Conservation (phyloP, 2,888 invertebrate genomes). For the Sarcophaga variegata region DNA sequence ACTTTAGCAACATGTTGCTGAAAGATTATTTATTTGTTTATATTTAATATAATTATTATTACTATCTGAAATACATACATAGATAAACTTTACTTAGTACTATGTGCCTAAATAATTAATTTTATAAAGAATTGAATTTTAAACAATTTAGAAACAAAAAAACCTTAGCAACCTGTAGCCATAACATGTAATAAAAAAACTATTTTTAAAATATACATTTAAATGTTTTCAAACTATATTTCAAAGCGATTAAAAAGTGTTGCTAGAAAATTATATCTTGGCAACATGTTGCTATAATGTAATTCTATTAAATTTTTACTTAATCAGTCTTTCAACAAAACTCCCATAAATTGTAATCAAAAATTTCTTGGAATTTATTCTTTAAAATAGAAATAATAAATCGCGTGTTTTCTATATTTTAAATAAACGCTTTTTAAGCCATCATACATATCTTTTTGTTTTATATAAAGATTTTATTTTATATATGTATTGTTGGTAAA, state of each 20-base stretch:
- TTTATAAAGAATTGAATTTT: too few species aligned
- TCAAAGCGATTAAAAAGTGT: too few species aligned
- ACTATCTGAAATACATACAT: too few species aligned
- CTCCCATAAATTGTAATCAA: background rate
- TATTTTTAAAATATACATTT: too few species aligned
- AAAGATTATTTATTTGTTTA: background rate
- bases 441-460: constrained; percentile 48
- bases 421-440: constrained; percentile 58
- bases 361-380: constrained; percentile 48
- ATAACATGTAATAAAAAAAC: too few species aligned
- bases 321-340: background rate
- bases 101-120: too few species aligned
- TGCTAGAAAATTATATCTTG: background rate
- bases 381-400: constrained; percentile 45
- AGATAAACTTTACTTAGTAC: too few species aligned
- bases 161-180: too few species aligned
- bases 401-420: constrained; percentile 62
- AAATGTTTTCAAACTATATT: too few species aligned
- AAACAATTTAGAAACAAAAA: too few species aligned
- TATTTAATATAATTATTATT: too few species aligned
- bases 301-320: background rate
- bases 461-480: background rate
- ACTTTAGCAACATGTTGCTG: constrained; percentile 14
- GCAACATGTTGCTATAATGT: constrained; percentile 5
- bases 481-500: constrained; percentile 23